These are phyloP conservation scores for Achatina immaculata DNA, from an alignment of 1,140 invertebrate species.

Conservation along the genomic window DNA sequence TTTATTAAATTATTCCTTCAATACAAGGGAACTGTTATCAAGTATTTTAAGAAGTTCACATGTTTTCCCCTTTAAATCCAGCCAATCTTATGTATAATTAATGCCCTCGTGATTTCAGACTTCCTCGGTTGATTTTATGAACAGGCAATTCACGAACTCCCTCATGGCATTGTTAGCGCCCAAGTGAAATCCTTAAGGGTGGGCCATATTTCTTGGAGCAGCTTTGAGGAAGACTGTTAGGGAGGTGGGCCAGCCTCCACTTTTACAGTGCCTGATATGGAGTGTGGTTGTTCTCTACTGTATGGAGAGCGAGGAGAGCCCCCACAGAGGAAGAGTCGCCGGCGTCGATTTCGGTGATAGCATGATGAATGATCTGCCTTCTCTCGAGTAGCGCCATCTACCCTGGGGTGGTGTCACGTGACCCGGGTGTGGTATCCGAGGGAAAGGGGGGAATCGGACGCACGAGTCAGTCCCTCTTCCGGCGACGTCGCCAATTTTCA, in stretches of 20 bases:
- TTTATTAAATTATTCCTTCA: no score
- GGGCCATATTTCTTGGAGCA: background rate
- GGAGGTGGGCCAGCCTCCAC: background rate
- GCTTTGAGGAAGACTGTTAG: background rate
- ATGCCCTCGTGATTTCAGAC: background rate
- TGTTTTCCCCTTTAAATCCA: no score
- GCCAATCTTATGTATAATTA: background rate
- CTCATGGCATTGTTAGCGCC: background rate
- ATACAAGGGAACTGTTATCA: no score
- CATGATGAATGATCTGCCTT: background rate
- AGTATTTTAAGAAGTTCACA: no score
- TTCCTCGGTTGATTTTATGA: background rate
- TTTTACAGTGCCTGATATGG: background rate
- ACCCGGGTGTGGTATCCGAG: background rate
- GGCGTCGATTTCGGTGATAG: background rate
- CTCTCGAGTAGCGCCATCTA: constrained; percentile 7
- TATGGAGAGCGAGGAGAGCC: no score
- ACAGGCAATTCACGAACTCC: background rate
- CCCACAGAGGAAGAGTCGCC: no score
- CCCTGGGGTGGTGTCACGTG: constrained; percentile 10
- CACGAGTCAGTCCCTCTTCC: background rate
- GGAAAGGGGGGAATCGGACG: background rate
- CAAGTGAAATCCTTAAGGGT: background rate
- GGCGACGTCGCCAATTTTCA: background rate
- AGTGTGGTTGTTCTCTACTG: no score